These are phyloP conservation scores for Cheirogaleus major DNA, from an alignment of 2,797 vertebrate genomes.

Conservation along the genomic window DNA sequence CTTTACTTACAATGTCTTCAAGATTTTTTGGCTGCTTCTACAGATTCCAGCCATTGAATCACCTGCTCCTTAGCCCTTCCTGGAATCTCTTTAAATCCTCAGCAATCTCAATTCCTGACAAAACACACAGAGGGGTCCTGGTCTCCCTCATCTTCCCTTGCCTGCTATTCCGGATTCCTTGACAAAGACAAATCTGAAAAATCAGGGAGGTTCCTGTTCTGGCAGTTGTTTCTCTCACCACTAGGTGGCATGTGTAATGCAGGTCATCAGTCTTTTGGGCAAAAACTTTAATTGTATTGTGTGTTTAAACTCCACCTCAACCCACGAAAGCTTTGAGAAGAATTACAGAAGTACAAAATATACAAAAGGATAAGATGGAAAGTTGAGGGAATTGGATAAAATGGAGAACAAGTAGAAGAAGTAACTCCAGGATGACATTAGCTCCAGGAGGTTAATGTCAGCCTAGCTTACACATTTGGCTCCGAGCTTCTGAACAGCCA, in stretches of 20 bases:
- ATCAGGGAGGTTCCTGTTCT: not conserved
- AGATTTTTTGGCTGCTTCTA: not conserved
- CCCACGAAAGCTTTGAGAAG: constrained; percentile 7
- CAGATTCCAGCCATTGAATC: not conserved
- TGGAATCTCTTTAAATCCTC: not conserved
- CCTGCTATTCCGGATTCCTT: accelerated
- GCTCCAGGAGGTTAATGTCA: not conserved
- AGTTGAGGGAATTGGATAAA: not conserved
- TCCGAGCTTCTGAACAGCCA: not conserved
- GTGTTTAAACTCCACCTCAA: not conserved
- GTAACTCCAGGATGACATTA: not conserved
- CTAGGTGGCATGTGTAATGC: constrained; percentile 66
- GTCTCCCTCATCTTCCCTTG: not conserved
- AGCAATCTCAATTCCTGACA: not conserved
- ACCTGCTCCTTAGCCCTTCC: not conserved
- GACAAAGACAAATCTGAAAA: not conserved
- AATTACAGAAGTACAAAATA: constrained; percentile 30
- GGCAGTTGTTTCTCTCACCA: constrained; percentile 48
- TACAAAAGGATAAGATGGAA: constrained; percentile 19
- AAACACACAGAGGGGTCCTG: not conserved
- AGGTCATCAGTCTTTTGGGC: not conserved
- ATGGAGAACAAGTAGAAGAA: not conserved
- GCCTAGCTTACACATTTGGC: not conserved
- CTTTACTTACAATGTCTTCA: not conserved
- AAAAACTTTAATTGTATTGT: not conserved